Evolutionary conservation across 2,113 vertebrate genomes (phyloP), one percentile per base, ranked within the genome.

Genomic region (Nothoprocta perdicaria): DNA sequence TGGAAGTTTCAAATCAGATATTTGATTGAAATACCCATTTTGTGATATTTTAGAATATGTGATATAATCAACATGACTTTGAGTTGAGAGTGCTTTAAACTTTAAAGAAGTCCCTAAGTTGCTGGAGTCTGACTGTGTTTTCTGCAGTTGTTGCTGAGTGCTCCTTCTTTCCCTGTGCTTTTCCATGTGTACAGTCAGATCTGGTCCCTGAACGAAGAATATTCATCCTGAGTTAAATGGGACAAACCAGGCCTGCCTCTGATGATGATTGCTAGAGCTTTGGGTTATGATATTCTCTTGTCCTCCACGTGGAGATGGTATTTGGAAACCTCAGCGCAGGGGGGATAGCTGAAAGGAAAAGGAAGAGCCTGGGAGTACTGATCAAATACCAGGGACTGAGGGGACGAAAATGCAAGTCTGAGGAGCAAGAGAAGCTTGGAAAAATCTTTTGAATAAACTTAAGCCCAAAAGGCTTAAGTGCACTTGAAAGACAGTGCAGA

Each of bases 341-440:
- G 83, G 60, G 40, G 22, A 2, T 12, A 21, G 65, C 1, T 77
- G 65, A 35, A 67, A 50, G 33, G 33, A 11, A 21, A 63, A 50
- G n/a, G 38, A 80, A 29, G 40, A 73, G 35, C 2, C 46, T 63
- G 26, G 21, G 69, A 63, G 14, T 84, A 60, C 45, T 5, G 26
- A 80, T 80, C 26, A 9, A 14, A n/a, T 94, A 68, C 35, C 50
- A 66, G 41, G 26, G 80, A 38, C 38, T 7, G 38, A 38, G 16
- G 23, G 26, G 14, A 1, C 6, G 55, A 43, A 48, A 72, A 52
- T 57, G 26, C 8, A 58, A 88, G 29, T 55, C 67, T 86, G 72
- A 77, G 88, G 38, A 66, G 73, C 92, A 50, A 74, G 80, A 86
- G 72, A 41, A 61, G 65, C 45, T 88, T 35, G 55, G 46, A 35